Evolutionary conservation across 2,888 invertebrate species (phyloP).

Genomic region (Cotesia congregata): DNA sequence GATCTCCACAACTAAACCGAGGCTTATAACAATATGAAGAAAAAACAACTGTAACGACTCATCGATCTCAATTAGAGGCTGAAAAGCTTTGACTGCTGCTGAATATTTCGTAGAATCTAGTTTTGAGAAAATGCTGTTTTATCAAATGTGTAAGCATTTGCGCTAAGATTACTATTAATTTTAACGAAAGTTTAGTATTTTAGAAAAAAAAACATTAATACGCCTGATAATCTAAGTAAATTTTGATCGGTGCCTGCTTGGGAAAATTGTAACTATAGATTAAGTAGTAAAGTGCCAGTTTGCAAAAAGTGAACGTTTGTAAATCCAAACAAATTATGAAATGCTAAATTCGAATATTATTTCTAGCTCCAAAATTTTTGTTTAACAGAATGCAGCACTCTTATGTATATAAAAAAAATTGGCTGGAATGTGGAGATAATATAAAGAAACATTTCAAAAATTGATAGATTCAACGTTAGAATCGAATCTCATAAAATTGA

Average conservation of each 20-base stretch:
- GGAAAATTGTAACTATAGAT: slow-evolving; percentile 31
- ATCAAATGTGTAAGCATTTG: background rate
- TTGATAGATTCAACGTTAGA: no score
- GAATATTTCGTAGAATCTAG: background rate
- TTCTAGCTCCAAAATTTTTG: background rate
- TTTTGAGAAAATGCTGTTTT: background rate
- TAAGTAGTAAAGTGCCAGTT: slow-evolving; percentile 49
- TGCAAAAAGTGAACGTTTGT: slow-evolving; percentile 33
- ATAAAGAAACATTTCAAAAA: no score
- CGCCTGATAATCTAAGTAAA: slow-evolving; percentile 2
- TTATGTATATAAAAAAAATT: background rate
- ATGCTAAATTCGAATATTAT: background rate
- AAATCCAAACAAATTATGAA: slow-evolving; percentile 20
- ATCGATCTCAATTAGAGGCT: slow-evolving; percentile 33
- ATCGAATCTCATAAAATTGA: no score
- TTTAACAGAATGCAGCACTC: background rate
- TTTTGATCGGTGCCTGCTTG: slow-evolving; percentile 14
- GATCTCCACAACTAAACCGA: slow-evolving; percentile 52
- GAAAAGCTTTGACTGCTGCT: background rate
- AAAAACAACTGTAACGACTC: slow-evolving; percentile 41
- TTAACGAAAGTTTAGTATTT: background rate
- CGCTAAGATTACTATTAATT: background rate
- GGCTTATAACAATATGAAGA: slow-evolving; percentile 64
- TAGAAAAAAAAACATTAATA: background rate
- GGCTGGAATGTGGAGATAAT: no score